phyloP scores from a whole-genome alignment of 1,140 invertebrate genomes.

The Papilio machaon region DNA sequence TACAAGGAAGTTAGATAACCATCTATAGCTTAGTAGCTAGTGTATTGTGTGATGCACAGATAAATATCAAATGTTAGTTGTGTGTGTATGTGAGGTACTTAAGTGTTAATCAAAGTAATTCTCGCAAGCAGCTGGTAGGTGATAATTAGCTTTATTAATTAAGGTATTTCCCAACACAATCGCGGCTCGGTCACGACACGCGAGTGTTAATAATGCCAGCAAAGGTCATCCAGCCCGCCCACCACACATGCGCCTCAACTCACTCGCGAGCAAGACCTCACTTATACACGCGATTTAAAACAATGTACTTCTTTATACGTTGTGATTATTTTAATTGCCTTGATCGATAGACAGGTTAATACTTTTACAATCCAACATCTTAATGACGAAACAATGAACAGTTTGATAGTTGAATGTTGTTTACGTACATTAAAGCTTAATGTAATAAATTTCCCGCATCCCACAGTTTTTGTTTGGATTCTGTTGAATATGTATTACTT shows the following conservation, averaged over 20 bases:
- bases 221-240: constrained; percentile 30
- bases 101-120: constrained; percentile 31
- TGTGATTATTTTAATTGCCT: constrained; percentile 10
- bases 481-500: too few species aligned
- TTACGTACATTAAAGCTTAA: background rate
- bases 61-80: background rate
- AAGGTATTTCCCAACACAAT: constrained; percentile 47
- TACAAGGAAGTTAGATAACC: background rate
- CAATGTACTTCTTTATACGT: background rate
- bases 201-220: constrained; percentile 37
- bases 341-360: background rate
- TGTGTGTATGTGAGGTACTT: background rate
- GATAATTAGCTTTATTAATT: constrained; percentile 54
- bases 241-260: constrained; percentile 26
- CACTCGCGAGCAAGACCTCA: constrained; percentile 1
- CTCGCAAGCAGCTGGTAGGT: constrained; percentile 36
- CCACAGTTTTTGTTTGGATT: background rate
- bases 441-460: background rate
- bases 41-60: constrained; percentile 1
- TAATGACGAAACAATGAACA: background rate
- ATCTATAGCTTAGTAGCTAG: background rate
- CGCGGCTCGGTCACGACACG: constrained; percentile 46
- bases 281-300: constrained; percentile 12
- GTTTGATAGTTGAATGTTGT: background rate
- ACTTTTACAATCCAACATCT: background rate